Percentiles rank a stretch among this genome's conserved stretches.
Evolutionary conservation across 2,797 vertebrate genomes (phyloP).

Genomic region (Amblyopsis hoosieri): DNA sequence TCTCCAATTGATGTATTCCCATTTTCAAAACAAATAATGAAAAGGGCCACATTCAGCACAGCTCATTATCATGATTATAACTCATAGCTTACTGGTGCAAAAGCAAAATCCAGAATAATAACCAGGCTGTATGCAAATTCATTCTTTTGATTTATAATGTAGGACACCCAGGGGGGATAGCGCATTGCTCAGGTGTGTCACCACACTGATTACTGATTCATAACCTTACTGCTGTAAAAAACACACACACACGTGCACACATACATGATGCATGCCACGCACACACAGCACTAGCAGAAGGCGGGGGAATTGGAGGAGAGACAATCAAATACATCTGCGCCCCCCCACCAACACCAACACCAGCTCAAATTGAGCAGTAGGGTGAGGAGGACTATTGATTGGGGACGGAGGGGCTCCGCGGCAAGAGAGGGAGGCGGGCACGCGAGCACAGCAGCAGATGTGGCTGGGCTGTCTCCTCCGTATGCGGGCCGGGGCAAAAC

Average conservation of each 20-base stretch:
- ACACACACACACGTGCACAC: slow-evolving; percentile 51
- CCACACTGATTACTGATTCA: slow-evolving; percentile 83
- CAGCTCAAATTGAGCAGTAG: slow-evolving; percentile 54
- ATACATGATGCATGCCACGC: slow-evolving; percentile 6
- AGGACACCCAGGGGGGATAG: slow-evolving; percentile 79
- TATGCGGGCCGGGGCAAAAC: slow-evolving; percentile 37
- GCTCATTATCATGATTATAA: slow-evolving; percentile 82
- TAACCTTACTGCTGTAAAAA: slow-evolving; percentile 68
- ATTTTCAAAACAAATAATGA: slow-evolving; percentile 73
- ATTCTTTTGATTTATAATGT: slow-evolving; percentile 86
- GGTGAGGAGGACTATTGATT: slow-evolving; percentile 79
- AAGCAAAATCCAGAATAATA: slow-evolving; percentile 79
- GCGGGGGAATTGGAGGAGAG: slow-evolving; percentile 75
- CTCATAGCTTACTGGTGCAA: slow-evolving; percentile 72
- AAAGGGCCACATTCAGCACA: slow-evolving; percentile 78
- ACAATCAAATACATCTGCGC: slow-evolving; percentile 81
- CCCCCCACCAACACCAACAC: slow-evolving; percentile 42
- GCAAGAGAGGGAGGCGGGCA: slow-evolving; percentile 35
- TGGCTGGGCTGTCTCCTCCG: slow-evolving; percentile 61
- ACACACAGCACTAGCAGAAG: slow-evolving; percentile 51
- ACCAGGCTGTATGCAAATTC: slow-evolving; percentile 82
- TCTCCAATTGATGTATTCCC: slow-evolving; percentile 73
- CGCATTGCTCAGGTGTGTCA: slow-evolving; percentile 85
- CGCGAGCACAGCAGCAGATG: slow-evolving; percentile 63
- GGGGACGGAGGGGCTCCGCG: slow-evolving; percentile 68